phyloP scores from a whole-genome alignment of 2,797 vertebrate genomes.

The Xenops minutus region DNA sequence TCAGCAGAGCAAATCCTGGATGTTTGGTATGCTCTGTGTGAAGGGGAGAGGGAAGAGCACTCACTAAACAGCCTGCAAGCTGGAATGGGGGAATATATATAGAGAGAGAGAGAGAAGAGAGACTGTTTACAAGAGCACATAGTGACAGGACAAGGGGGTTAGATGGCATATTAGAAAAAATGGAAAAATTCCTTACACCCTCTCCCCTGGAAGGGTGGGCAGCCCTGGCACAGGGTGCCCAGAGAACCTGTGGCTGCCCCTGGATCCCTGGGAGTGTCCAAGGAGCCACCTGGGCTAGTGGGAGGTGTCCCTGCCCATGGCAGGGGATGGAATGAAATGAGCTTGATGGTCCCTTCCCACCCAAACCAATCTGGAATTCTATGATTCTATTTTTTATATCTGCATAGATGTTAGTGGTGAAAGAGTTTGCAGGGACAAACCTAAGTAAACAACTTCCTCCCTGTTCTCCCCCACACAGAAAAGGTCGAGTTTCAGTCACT shows the following conservation, averaged over 20 bases:
- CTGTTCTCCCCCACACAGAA: not conserved
- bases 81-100: not conserved
- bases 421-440: not conserved
- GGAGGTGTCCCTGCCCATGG: not conserved
- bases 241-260: not conserved
- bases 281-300: accelerated
- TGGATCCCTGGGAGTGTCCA: not conserved
- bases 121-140: not conserved
- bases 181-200: not conserved
- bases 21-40: not conserved
- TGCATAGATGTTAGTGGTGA: not conserved
- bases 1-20: slow-evolving; percentile 18
- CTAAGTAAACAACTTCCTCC: not conserved
- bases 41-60: not conserved
- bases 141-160: not conserved
- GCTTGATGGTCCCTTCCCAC: not conserved
- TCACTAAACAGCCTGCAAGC: not conserved
- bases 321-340: not conserved
- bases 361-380: not conserved
- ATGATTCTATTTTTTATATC: accelerated
- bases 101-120: not conserved
- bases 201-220: not conserved
- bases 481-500: not conserved
- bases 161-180: not conserved
- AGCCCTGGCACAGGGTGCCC: not conserved